These are phyloP conservation scores for Meteorus colon DNA, from an alignment of 2,888 invertebrate genomes.

Conservation along the genomic window DNA sequence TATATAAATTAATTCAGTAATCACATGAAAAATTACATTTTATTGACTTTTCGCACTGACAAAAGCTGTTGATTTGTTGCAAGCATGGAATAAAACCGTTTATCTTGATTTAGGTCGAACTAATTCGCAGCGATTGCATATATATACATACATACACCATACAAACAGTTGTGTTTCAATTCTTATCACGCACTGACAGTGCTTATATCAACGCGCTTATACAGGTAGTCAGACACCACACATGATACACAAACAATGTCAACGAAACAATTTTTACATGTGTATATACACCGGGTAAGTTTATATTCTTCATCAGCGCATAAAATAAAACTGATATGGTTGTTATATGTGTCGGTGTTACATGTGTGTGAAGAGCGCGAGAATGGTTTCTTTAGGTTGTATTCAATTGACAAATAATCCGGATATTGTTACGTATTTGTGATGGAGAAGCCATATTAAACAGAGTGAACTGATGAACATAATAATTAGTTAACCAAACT, in stretches of 20 bases:
- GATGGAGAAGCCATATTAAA: background rate
- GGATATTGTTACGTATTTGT: conserved; percentile 1
- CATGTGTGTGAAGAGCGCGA: background rate
- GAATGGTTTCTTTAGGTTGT: background rate
- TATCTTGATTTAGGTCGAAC: background rate
- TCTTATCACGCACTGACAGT: background rate
- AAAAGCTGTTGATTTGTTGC: background rate
- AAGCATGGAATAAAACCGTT: conserved; percentile 10
- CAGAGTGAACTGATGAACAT: background rate
- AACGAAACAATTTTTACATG: background rate
- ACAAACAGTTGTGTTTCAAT: conserved; percentile 4
- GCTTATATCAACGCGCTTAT: background rate
- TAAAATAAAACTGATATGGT: background rate
- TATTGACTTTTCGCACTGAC: background rate
- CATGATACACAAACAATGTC: conserved; percentile 8
- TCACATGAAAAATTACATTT: background rate
- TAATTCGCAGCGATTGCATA: background rate
- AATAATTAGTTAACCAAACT: background rate
- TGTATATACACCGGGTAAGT: background rate
- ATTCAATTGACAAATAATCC: conserved; percentile 5
- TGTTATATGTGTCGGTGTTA: background rate
- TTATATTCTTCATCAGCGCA: background rate
- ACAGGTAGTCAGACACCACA: background rate
- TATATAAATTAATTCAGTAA: background rate
- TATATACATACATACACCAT: background rate